A percentile compares a stretch with the other conserved stretches of the same genome.
These are phyloP conservation scores for Fulmarus glacialis DNA, from an alignment of 2,113 vertebrate genomes.

Conservation along the genomic window DNA sequence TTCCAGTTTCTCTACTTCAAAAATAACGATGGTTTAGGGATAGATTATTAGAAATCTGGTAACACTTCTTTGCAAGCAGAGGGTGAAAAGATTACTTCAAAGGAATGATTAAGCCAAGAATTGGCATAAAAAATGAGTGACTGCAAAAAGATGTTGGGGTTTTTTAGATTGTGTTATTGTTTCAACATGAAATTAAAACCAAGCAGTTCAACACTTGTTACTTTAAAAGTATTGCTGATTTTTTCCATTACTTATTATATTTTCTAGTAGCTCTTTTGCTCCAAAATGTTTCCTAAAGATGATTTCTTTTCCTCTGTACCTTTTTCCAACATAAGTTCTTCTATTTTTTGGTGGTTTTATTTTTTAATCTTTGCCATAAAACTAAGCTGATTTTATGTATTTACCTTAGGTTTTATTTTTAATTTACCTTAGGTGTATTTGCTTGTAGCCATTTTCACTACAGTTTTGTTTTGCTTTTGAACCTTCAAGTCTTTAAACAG, in stretches of 20 bases:
- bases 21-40: background rate
- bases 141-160: fast-evolving
- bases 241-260: background rate
- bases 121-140: background rate
- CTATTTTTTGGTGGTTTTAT: background rate
- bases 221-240: background rate
- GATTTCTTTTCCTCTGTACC: background rate
- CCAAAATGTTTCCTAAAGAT: background rate
- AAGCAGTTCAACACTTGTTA: background rate
- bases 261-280: background rate
- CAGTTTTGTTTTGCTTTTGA: background rate
- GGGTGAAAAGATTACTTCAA: background rate
- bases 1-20: background rate
- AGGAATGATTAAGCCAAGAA: background rate
- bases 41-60: background rate
- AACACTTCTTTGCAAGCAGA: background rate
- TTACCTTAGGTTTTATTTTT: background rate
- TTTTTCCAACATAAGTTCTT: background rate
- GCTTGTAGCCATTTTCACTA: background rate
- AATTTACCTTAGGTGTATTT: background rate
- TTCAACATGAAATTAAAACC: background rate
- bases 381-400: background rate
- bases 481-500: background rate
- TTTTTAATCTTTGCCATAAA: background rate
- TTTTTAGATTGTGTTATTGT: background rate